Percentiles rank a stretch among this genome's conserved stretches.
Evolutionary conservation across 1,140 invertebrate genomes (phyloP).

Genomic region (Penaeus vannamei): DNA sequence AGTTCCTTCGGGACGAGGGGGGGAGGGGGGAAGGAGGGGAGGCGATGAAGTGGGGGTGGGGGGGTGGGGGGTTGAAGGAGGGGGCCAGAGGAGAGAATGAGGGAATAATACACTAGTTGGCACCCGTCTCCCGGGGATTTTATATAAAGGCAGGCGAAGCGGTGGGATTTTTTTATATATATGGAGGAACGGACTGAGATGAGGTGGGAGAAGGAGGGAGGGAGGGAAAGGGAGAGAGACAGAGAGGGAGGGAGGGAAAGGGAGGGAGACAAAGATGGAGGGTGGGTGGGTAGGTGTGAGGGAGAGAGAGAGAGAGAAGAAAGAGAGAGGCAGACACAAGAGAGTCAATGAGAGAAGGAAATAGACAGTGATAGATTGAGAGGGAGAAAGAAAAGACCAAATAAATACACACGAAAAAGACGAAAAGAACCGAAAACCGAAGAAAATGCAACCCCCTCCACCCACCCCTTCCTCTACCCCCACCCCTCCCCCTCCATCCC

Average conservation of each 20-base stretch:
- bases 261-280: background rate
- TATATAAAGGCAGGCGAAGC: no score
- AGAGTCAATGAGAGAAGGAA: background rate
- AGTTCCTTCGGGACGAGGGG: no score
- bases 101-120: background rate
- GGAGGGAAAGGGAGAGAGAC: background rate
- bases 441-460: no score
- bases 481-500: no score
- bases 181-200: no score
- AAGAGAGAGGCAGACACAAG: background rate
- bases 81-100: background rate
- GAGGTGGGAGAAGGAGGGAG: background rate
- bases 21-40: no score
- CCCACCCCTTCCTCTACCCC: no score
- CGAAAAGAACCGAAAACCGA: no score
- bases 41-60: background rate
- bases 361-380: no score
- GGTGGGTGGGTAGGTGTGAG: background rate
- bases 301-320: background rate
- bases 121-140: no score
- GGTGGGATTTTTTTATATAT: no score
- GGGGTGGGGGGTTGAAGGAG: background rate
- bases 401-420: constrained; percentile 18
- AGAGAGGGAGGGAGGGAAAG: background rate
- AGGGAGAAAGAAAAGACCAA: background rate